A percentile compares a stretch with the other conserved stretches of the same genome.
These are phyloP conservation scores for Epinotia ramella DNA, from an alignment of 2,888 invertebrate species.

Conservation along the genomic window DNA sequence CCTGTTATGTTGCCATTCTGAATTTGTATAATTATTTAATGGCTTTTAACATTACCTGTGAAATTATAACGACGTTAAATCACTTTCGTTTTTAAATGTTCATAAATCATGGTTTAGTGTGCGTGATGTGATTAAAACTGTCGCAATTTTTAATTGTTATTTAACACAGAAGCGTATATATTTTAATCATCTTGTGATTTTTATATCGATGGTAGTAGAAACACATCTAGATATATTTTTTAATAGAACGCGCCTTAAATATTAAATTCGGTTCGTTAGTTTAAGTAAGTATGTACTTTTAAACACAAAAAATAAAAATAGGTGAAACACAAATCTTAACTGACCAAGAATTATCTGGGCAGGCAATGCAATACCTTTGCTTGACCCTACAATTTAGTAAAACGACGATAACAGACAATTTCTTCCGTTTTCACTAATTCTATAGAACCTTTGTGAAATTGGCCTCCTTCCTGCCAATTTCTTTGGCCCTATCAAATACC, in stretches of 20 bases:
- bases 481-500: slow-evolving; percentile 64
- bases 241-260: too few species aligned
- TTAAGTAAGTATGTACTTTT: too few species aligned
- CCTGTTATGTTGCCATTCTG: slow-evolving; percentile 53
- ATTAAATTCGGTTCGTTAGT: too few species aligned
- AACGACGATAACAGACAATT: not conserved
- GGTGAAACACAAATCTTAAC: not conserved
- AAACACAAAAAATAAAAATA: not conserved
- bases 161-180: not conserved
- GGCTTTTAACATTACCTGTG: slow-evolving; percentile 34
- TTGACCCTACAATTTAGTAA: slow-evolving; percentile 3
- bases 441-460: slow-evolving; percentile 48
- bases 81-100: slow-evolving; percentile 11
- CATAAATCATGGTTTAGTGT: slow-evolving; percentile 46
- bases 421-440: slow-evolving; percentile 38
- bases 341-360: not conserved
- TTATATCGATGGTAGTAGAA: too few species aligned
- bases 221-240: too few species aligned
- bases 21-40: slow-evolving; percentile 41
- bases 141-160: slow-evolving; percentile 20
- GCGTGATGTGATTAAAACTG: slow-evolving; percentile 54
- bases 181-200: not conserved
- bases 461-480: slow-evolving; percentile 48
- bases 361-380: not conserved
- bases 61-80: slow-evolving; percentile 37